Evolutionary conservation across 2,113 vertebrate species (phyloP).

Genomic region (Ageneiosus marmoratus): DNA sequence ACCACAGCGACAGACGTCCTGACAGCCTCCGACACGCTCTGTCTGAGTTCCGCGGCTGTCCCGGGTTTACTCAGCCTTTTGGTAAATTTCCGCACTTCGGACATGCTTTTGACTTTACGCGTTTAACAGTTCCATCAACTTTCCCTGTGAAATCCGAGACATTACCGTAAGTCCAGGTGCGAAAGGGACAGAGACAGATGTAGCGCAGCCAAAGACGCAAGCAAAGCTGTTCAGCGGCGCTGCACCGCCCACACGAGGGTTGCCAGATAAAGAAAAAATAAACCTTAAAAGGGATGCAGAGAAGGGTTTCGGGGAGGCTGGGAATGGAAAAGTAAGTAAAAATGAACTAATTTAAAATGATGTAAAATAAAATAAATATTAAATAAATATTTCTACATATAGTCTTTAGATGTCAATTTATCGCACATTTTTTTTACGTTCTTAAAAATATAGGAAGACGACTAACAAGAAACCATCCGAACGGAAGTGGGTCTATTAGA

Average conservation of each 20-base stretch:
- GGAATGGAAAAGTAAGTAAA: background rate
- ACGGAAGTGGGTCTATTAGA: background rate
- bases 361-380: background rate
- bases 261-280: slow-evolving; percentile 39
- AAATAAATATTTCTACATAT: background rate
- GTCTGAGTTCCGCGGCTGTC: slow-evolving; percentile 86
- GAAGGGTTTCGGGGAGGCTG: too few relatives aligned
- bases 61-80: slow-evolving; percentile 89
- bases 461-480: background rate
- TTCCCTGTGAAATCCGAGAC: slow-evolving; percentile 4
- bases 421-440: background rate
- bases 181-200: slow-evolving; percentile 41
- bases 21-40: slow-evolving; percentile 88
- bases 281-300: too few relatives aligned
- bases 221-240: background rate
- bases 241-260: slow-evolving; percentile 20
- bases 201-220: background rate
- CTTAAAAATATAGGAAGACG: background rate
- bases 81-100: slow-evolving; percentile 87
- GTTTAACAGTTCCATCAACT: background rate
- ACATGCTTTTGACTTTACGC: slow-evolving; percentile 63
- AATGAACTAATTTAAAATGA: background rate
- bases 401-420: background rate
- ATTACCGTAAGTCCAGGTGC: slow-evolving; percentile 35
- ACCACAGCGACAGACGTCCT: slow-evolving; percentile 81